phyloP scores from a whole-genome alignment of 2,888 invertebrate species.

The Azorinus chamasolen region DNA sequence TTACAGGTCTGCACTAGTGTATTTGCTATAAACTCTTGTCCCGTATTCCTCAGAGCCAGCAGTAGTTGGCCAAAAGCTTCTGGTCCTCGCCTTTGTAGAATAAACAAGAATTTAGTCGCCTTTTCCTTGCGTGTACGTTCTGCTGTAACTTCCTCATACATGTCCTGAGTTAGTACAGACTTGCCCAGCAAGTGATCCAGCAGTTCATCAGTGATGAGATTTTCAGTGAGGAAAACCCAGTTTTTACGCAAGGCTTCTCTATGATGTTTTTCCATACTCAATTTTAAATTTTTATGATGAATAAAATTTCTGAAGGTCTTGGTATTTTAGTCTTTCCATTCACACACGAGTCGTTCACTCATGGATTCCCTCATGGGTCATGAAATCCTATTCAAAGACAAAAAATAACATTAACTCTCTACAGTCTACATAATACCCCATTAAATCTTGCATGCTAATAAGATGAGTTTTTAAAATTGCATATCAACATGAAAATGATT shows the following conservation, averaged over 20 bases:
- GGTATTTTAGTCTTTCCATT: too few species aligned
- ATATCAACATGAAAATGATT: too few species aligned
- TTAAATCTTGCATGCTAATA: too few species aligned
- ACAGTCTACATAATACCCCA: too few species aligned
- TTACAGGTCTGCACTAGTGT: conserved; percentile 14
- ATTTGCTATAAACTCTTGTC: conserved; percentile 62
- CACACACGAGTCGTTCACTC: too few species aligned
- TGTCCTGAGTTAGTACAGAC: conserved; percentile 43
- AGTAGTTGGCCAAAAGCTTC: conserved; percentile 55
- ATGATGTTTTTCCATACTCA: conserved; percentile 56
- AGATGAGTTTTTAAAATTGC: too few species aligned
- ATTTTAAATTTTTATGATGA: too few species aligned
- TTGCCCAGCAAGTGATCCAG: conserved; percentile 49
- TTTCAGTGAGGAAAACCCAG: conserved; percentile 64
- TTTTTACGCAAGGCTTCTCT: conserved; percentile 48
- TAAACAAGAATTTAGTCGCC: conserved; percentile 53
- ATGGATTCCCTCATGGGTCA: too few species aligned
- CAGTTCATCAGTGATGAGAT: conserved; percentile 47
- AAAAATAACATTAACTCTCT: too few species aligned
- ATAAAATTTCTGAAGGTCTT: too few species aligned
- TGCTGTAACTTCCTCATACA: conserved; percentile 57
- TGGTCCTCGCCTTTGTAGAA: conserved; percentile 64
- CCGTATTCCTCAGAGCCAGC: conserved; percentile 41
- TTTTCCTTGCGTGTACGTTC: conserved; percentile 46
- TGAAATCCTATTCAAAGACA: too few species aligned